phyloP scores from a whole-genome alignment of 2,113 vertebrate genomes.

The Mohoua ochrocephala region DNA sequence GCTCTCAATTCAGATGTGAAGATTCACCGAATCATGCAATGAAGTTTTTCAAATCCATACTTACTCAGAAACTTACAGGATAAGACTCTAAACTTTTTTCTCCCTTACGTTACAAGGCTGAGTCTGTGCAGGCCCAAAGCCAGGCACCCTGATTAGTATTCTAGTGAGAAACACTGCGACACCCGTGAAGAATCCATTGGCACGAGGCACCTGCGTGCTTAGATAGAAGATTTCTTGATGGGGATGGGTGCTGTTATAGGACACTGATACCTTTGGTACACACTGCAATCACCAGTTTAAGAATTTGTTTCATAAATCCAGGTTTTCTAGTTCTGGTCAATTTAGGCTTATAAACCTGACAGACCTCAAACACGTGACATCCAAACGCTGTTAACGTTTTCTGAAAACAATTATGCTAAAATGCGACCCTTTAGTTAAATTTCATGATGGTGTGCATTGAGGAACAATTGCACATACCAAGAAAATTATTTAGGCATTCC shows the following conservation, averaged over 20 bases:
- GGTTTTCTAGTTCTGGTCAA: neutral
- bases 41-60: neutral
- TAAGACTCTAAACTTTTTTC: neutral
- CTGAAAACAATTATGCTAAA: neutral
- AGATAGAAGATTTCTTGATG: neutral
- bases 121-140: neutral
- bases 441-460: neutral
- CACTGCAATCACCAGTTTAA: neutral
- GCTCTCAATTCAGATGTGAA: neutral
- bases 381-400: neutral
- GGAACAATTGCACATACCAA: neutral
- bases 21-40: neutral
- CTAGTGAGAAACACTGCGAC: neutral
- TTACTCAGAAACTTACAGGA: neutral
- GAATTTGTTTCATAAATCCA: neutral
- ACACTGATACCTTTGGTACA: neutral
- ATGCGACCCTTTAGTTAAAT: neutral
- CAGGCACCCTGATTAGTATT: neutral
- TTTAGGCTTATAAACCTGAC: neutral
- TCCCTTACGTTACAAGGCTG: neutral
- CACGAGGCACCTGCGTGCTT: neutral
- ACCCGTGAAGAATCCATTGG: neutral
- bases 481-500: neutral
- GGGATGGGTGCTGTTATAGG: neutral
- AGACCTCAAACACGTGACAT: neutral